A percentile compares a stretch with the other conserved stretches of the same genome.
phyloP scores from a whole-genome alignment of 2,888 invertebrate genomes.

The Diabrotica balteata region DNA sequence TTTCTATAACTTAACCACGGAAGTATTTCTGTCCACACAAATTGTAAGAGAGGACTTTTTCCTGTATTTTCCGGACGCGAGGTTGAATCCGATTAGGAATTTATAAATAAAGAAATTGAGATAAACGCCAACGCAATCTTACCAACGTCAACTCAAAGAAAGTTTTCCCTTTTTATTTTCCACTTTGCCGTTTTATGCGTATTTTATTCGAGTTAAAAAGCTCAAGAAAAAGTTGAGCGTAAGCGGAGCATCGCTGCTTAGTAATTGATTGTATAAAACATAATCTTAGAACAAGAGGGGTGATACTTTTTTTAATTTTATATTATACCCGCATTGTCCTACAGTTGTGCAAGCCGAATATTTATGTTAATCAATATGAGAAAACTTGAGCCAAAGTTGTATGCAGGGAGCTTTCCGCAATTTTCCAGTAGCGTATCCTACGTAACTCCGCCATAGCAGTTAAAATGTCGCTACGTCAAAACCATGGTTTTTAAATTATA shows the following conservation, averaged over 20 bases:
- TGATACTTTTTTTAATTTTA: slow-evolving; percentile 35
- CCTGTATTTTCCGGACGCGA: slow-evolving; percentile 8
- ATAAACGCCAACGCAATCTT: slow-evolving; percentile 23
- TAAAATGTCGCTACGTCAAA: too few relatives aligned
- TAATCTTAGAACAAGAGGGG: slow-evolving; percentile 35
- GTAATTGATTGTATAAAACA: slow-evolving; percentile 48
- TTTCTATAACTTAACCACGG: too few relatives aligned
- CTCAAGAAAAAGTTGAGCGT: slow-evolving; percentile 28
- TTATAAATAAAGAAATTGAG: slow-evolving; percentile 27
- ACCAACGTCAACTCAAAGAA: slow-evolving; percentile 22
- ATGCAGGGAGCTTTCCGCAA: slow-evolving; percentile 40
- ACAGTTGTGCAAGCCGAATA: slow-evolving; percentile 43
- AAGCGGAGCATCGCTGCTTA: slow-evolving; percentile 40
- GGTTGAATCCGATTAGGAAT: slow-evolving; percentile 22
- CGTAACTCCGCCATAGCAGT: too few relatives aligned
- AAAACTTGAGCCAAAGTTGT: slow-evolving; percentile 49
- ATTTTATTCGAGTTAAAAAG: slow-evolving; percentile 38
- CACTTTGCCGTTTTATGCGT: slow-evolving; percentile 35
- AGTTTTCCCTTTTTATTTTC: slow-evolving; percentile 31
- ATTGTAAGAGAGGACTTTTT: not conserved
- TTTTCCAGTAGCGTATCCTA: too few relatives aligned
- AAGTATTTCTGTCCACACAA: too few relatives aligned
- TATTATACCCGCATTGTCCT: slow-evolving; percentile 32
- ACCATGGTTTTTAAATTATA: too few relatives aligned
- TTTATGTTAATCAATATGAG: slow-evolving; percentile 54